Base-by-base conservation (phyloP, 2,113 vertebrate species). In the Ifrita kowaldi region DNA sequence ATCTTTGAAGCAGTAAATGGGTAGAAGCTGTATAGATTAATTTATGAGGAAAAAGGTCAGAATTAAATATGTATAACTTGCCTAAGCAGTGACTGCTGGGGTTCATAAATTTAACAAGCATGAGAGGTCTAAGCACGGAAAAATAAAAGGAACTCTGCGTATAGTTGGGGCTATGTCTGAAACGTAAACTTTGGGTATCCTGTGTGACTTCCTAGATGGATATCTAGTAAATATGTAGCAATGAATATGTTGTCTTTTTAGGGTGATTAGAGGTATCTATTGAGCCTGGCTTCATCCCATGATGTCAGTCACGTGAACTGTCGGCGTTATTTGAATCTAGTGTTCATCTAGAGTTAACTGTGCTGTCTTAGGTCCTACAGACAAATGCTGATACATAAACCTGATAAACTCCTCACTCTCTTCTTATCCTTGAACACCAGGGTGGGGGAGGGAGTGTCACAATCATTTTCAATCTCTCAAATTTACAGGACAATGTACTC, bases 51-150 rank as follows among this genome's bases (percentile, higher is more conserved):
- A 93, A 86, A 82, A 76, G 6, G 30, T 47, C 65, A 68, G 49
- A 78, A 90, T 93, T 81, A 95, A 91, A 80, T 88, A 76, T 89
- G 46, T 15, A 16, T 76, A 52, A 83, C 53, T 90, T 64, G 41
- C 24, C 37, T 49, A 46, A 76, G 17, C 57, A 76, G 30, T 60
- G 62, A n/a, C 52, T 78, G 13, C 46, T 56, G 22, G 32, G 11
- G 16, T 47, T 87, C 67, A 83, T 80, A 88, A 90, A 90, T 91
- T 39, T 53, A 90, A 37, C 27, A 76, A 39, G 28, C 6, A 5
- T 49, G 35, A 68, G 74, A 85, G 13, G 13, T 73, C 10, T 28
- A 47, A 64, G 46, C 44, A 35, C 6, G 53, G 42, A 19, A 44
- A n/a, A 33, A 67, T n/a, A 56, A 37, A 46, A 64, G 28, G 10